Percentiles rank a stretch among this genome's conserved stretches.
phyloP scores from a whole-genome alignment of 2,888 invertebrate genomes.

The Tribolium freemani region DNA sequence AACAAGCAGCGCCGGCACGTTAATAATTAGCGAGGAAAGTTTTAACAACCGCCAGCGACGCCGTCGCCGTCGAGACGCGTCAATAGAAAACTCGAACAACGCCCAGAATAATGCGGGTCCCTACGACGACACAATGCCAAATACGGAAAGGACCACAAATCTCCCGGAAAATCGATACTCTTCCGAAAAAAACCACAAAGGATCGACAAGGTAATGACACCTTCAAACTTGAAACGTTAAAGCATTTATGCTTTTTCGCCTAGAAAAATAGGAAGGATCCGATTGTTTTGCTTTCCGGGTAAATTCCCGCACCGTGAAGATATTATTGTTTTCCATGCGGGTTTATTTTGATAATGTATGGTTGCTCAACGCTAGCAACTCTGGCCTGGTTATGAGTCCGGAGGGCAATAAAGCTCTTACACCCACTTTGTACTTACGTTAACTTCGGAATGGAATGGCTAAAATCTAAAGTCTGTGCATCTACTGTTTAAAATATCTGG shows the following conservation, averaged over 20 bases:
- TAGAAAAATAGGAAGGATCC: too few relatives aligned
- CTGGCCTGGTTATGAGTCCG: background rate
- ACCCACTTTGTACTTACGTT: constrained; percentile 4
- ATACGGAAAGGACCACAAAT: background rate
- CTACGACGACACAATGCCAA: background rate
- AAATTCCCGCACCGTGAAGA: too few relatives aligned
- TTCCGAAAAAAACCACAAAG: constrained; percentile 10
- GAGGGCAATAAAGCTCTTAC: constrained; percentile 9
- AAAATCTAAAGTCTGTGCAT: background rate
- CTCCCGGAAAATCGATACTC: constrained; percentile 6
- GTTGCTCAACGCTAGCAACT: background rate
- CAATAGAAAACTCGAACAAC: constrained; percentile 37
- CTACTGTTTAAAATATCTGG: background rate
- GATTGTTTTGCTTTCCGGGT: too few relatives aligned
- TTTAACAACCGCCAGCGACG: constrained; percentile 59
- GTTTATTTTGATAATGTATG: constrained; percentile 16
- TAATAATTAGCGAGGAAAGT: constrained; percentile 70
- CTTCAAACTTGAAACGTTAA: too few relatives aligned
- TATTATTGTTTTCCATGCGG: background rate
- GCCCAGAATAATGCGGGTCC: constrained; percentile 34
- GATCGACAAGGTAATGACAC: background rate
- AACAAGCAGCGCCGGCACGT: constrained; percentile 71
- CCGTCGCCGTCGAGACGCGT: constrained; percentile 54
- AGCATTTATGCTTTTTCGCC: too few relatives aligned
- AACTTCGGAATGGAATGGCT: background rate